Base-by-base conservation (phyloP, 2,113 vertebrate genomes). In the Etheostoma spectabile region DNA sequence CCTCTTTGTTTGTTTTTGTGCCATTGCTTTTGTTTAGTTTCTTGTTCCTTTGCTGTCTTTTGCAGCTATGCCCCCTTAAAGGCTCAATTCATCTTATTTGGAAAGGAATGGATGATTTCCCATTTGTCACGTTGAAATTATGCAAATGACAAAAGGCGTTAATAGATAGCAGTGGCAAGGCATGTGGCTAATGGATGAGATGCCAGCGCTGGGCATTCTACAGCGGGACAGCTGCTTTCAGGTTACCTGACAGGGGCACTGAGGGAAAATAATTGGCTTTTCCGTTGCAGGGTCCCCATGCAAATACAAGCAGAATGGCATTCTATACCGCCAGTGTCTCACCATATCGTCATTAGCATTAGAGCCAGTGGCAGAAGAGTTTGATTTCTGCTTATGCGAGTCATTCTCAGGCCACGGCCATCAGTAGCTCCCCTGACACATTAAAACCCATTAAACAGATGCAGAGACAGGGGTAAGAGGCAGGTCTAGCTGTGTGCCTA, bases 201-300 rank as follows among this genome's bases (percentile, higher is more conserved):
- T 90, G 89, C 89, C 89, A 87, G 91, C 33, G 68, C 74, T 74
- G 86, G 87, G 88, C 88, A 89, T 91, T 92, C 89, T 87, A 56
- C 90, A 87, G 85, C 83, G 80, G 93, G 94, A 95, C 92, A 92
- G 89, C 79, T 60, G 82, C 92, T 94, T 94, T 94, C 92, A 93
- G 93, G 86, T 88, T 92, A 93, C 90, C 92, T 95, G 94, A 95
- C 94, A 94, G 94, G 90, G 92, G 74, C 91, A 93, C 88, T 93
- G 92, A 92, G 86, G 93, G 93, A 93, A 93, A 93, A 94, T 94
- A 94, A 95, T 94, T 95, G 94, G 88, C 92, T 94, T 93, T 94
- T 94, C 87, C 82, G 45, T 91, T 79, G 89, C 88, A 74, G 86
- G 84, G 85, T 92, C 88, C 81, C 77, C 89, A 93, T 93, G 92